Base-by-base conservation (phyloP, 2,888 invertebrate genomes). In the Agrochola lychnidis region DNA sequence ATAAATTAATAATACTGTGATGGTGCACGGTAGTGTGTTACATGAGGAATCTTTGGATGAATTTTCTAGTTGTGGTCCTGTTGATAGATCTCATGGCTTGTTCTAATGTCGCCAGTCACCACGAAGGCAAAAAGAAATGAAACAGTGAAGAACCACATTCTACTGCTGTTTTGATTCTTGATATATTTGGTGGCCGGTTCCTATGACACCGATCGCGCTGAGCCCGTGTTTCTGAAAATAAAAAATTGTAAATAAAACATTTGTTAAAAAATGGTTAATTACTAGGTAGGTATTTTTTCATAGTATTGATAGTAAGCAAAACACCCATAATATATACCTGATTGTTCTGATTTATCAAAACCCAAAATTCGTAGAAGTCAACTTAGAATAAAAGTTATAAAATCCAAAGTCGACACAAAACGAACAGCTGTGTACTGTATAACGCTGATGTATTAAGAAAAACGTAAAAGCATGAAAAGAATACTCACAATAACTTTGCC, bases 161-260 rank as follows among this genome's bases (percentile, higher is more conserved):
- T 76, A 76, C 30, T 59, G n/a, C n/a, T 76, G 76, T 76, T 76
- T 76, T 51, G 71, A 63, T 83, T 90, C 83, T 78, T 89, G 87
- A 78, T 91, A 91, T 62, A 89, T 84, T 76, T 90, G 88, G 72
- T 91, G 91, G 1, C 89, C 90, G 9, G 90, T 81, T 9, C 88
- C 89, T 3, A 86, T 79, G n/a, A 88, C 82, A 5, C 90, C 89
- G 25, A 90, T 83, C 0, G 85, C 88, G 19, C 88, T 84, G 4
- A 91, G 85, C 2, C 91, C 91, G 7, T 88, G 88, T 71, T 82
- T 82, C 81, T 81, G 76, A 59, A 81, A 76, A 56, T 0, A 42
- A 62, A 36, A 62, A 40, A n/a, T 9, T 2, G 16, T 16, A 9
- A 25, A 14, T 16, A 16, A 48, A 48, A 48, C 16, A 48, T 36